These are phyloP conservation scores for Corythoichthys intestinalis DNA, from an alignment of 2,113 vertebrate genomes.

Conservation along the genomic window DNA sequence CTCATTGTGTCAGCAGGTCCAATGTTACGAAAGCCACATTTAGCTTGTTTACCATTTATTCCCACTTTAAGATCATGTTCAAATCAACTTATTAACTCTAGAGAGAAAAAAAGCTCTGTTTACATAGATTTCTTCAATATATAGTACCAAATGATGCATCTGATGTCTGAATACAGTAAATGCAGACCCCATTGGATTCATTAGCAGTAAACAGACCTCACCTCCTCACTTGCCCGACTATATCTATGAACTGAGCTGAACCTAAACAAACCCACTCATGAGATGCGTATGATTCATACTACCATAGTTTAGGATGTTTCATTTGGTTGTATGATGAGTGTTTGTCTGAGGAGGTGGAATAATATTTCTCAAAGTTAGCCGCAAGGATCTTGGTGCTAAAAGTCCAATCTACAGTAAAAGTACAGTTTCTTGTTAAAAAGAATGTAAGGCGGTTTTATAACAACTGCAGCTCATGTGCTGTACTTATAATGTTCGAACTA, in stretches of 20 bases:
- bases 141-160: not conserved
- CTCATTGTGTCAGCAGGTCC: slow-evolving; percentile 2
- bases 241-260: slow-evolving; percentile 39
- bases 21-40: slow-evolving; percentile 1
- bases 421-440: slow-evolving; percentile 27
- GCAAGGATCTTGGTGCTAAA: slow-evolving; percentile 21
- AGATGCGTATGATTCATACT: slow-evolving; percentile 43
- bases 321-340: slow-evolving; percentile 45
- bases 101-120: not conserved
- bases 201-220: slow-evolving; percentile 44
- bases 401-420: slow-evolving; percentile 29
- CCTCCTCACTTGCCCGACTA: slow-evolving; percentile 31
- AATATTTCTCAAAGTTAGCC: slow-evolving; percentile 31
- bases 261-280: slow-evolving; percentile 36
- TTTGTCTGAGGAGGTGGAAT: slow-evolving; percentile 54
- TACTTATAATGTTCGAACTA: slow-evolving; percentile 38
- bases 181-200: slow-evolving; percentile 36
- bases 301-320: slow-evolving; percentile 50
- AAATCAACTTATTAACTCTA: not conserved
- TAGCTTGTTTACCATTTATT: not conserved
- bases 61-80: not conserved
- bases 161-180: not conserved
- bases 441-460: slow-evolving; percentile 29
- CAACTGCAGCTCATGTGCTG: slow-evolving; percentile 40
- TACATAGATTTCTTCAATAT: not conserved